phyloP scores from a whole-genome alignment of 2,113 vertebrate species.

The Neomonachus schauinslandi region DNA sequence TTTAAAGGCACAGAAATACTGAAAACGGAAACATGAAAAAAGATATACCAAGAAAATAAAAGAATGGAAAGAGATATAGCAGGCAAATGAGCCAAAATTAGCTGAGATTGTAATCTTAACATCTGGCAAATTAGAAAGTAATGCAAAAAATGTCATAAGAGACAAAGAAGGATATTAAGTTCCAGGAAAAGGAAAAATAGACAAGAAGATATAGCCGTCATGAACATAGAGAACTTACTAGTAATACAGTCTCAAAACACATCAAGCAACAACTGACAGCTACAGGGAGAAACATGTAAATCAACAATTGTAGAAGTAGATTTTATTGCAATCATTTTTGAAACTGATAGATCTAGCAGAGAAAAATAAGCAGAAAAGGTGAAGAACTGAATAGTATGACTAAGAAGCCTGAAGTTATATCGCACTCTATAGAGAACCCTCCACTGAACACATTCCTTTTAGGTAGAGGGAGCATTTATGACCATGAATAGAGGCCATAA shows the following conservation, averaged over 20 bases:
- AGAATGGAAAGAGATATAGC: neutral
- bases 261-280: neutral
- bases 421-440: neutral
- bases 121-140: neutral
- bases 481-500: neutral
- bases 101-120: neutral
- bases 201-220: neutral
- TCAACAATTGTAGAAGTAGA: neutral
- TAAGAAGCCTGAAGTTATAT: neutral
- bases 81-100: neutral
- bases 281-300: neutral
- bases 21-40: constrained; percentile 11
- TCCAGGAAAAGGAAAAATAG: neutral
- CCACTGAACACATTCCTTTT: neutral
- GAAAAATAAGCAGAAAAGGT: neutral
- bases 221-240: neutral
- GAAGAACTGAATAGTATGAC: neutral
- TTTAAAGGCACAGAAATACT: neutral
- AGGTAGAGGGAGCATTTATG: neutral
- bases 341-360: neutral
- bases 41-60: constrained; percentile 11
- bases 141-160: neutral
- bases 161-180: neutral
- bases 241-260: neutral
- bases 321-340: neutral